phyloP scores from a whole-genome alignment of 2,113 vertebrate species.

The Columbina picui region DNA sequence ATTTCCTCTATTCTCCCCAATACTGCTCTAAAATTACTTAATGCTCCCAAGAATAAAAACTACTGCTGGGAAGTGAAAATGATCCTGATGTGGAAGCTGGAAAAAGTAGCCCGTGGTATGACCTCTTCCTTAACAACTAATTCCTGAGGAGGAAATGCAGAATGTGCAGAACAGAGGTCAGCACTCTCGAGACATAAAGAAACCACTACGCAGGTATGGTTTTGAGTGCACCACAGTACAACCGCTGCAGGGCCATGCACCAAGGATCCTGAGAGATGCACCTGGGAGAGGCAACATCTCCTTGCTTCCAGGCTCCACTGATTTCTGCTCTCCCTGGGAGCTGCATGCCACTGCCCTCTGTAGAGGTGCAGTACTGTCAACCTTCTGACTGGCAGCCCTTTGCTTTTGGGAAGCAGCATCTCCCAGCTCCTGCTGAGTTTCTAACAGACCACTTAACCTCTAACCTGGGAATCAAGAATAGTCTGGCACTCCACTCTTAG shows the following conservation, averaged over 20 bases:
- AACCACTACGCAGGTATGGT: background rate
- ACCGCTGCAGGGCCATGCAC: background rate
- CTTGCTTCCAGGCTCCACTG: background rate
- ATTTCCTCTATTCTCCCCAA: constrained; percentile 6
- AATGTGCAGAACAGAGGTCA: background rate
- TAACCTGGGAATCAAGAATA: background rate
- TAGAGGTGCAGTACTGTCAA: background rate
- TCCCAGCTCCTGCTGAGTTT: background rate
- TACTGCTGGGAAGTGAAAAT: background rate
- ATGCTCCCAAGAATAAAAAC: background rate
- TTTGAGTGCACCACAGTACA: background rate
- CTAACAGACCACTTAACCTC: background rate
- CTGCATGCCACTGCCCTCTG: fast-evolving
- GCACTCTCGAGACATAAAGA: background rate
- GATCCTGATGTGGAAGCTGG: background rate
- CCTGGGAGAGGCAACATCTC: background rate
- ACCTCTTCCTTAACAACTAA: background rate
- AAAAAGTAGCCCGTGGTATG: background rate
- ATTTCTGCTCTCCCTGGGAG: background rate
- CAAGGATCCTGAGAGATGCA: background rate
- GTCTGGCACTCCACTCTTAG: background rate
- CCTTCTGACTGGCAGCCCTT: background rate
- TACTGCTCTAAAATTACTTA: constrained; percentile 10
- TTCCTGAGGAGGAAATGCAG: background rate
- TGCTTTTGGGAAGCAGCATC: background rate